Percentiles rank a stretch among this genome's conserved stretches.
Conservation (phyloP, 2,797 vertebrate species). For the Orientallactaga sibirica region DNA sequence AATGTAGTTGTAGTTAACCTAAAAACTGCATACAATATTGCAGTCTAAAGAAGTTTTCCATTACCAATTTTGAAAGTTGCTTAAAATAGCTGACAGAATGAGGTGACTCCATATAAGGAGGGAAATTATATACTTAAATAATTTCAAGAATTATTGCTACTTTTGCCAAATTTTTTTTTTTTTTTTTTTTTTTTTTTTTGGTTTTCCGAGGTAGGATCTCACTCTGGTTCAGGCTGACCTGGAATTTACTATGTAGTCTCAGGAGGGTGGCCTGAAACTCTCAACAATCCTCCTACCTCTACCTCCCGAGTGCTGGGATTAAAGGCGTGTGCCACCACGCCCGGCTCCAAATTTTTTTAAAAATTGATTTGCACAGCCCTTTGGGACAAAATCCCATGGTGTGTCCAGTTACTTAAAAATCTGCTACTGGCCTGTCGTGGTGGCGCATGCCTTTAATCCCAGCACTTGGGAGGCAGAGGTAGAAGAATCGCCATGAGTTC, state of each 20-base stretch:
- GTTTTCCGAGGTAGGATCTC: too few relatives aligned
- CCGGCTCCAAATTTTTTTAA: too few relatives aligned
- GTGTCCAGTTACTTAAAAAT: not conserved
- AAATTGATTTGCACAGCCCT: conserved; percentile 43
- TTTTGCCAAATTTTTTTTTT: conserved; percentile 58
- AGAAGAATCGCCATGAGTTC: too few relatives aligned
- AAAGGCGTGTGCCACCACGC: too few relatives aligned
- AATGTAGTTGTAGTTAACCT: not conserved
- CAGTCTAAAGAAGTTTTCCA: conserved; percentile 66
- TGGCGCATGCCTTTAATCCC: too few relatives aligned
- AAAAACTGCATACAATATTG: conserved; percentile 24
- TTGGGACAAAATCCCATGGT: not conserved
- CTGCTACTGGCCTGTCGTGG: not conserved
- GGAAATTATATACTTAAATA: conserved; percentile 17
- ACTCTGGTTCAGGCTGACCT: too few relatives aligned
- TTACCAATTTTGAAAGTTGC: conserved; percentile 67
- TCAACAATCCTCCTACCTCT: too few relatives aligned
- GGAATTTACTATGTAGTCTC: too few relatives aligned
- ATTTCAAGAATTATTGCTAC: conserved; percentile 68
- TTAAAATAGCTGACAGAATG: conserved; percentile 75
- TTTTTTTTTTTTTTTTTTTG: not conserved
- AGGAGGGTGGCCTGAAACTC: too few relatives aligned
- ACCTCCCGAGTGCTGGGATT: too few relatives aligned
- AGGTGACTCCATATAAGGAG: conserved; percentile 53
- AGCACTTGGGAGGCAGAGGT: too few relatives aligned